phyloP scores from a whole-genome alignment of 2,113 vertebrate genomes.

The Phylloscopus trochilus region DNA sequence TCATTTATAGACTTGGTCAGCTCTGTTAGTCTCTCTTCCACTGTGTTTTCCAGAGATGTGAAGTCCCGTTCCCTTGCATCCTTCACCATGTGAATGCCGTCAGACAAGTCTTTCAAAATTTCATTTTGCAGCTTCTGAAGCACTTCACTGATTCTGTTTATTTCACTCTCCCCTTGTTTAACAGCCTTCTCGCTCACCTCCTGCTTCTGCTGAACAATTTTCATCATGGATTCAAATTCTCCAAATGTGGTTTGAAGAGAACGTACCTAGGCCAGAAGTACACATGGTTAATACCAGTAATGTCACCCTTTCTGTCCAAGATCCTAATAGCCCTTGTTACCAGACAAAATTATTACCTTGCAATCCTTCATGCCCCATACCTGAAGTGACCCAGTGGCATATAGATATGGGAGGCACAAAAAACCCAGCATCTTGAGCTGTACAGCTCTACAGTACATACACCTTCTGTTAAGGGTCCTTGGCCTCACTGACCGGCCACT shows the following conservation, averaged over 20 bases:
- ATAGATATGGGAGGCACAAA: neutral
- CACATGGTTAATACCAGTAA: neutral
- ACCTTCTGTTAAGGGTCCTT: neutral
- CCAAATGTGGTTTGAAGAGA: conserved; percentile 78
- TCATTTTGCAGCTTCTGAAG: conserved; percentile 93
- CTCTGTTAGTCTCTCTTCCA: conserved; percentile 90
- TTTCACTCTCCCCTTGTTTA: conserved; percentile 84
- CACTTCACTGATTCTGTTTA: conserved; percentile 85
- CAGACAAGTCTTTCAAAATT: conserved; percentile 87
- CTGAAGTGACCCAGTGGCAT: neutral
- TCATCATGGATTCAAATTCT: conserved; percentile 82
- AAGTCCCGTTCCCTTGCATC: conserved; percentile 88
- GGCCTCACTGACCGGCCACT: neutral
- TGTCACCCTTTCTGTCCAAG: neutral
- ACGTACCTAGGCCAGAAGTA: conserved; percentile 77
- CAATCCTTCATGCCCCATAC: neutral
- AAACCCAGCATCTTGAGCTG: neutral
- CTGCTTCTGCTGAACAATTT: conserved; percentile 81
- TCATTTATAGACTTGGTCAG: conserved; percentile 88
- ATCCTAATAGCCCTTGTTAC: neutral
- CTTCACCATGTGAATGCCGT: conserved; percentile 88
- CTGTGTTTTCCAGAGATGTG: conserved; percentile 87
- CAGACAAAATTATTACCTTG: fast-evolving
- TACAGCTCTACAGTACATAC: neutral
- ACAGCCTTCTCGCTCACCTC: conserved; percentile 78